A percentile compares a stretch with the other conserved stretches of the same genome.
phyloP scores from a whole-genome alignment of 2,888 invertebrate genomes.

The Drosophila mulleri region DNA sequence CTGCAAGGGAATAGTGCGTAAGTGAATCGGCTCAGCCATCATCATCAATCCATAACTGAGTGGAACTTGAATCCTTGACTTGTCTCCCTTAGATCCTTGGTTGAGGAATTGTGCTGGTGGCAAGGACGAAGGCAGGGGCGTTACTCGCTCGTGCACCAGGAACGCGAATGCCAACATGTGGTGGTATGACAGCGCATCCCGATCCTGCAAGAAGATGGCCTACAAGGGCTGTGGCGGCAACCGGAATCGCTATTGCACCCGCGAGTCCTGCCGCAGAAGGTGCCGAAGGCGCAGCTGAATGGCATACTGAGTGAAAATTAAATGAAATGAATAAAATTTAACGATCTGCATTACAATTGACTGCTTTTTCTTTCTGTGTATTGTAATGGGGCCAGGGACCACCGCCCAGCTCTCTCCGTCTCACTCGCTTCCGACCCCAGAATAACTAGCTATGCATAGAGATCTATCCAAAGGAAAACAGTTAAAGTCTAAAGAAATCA shows the following conservation, averaged over 20 bases:
- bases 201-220: neutral
- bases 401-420: neutral
- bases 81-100: neutral
- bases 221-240: conserved; percentile 29
- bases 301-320: neutral
- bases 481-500: too few species aligned
- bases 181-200: conserved; percentile 13
- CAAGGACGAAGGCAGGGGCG: neutral
- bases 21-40: neutral
- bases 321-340: neutral
- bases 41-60: neutral
- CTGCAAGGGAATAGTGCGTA: neutral
- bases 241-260: conserved; percentile 21
- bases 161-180: conserved; percentile 25
- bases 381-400: neutral
- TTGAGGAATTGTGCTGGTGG: neutral
- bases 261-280: neutral
- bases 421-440: too few species aligned
- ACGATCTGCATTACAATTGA: neutral
- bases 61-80: too few species aligned
- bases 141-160: neutral
- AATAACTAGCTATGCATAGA: too few species aligned
- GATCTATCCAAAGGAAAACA: too few species aligned
- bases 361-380: neutral
- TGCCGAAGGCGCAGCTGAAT: neutral